Conservation (phyloP, 1,140 invertebrate genomes). For the Calosoma granatense region DNA sequence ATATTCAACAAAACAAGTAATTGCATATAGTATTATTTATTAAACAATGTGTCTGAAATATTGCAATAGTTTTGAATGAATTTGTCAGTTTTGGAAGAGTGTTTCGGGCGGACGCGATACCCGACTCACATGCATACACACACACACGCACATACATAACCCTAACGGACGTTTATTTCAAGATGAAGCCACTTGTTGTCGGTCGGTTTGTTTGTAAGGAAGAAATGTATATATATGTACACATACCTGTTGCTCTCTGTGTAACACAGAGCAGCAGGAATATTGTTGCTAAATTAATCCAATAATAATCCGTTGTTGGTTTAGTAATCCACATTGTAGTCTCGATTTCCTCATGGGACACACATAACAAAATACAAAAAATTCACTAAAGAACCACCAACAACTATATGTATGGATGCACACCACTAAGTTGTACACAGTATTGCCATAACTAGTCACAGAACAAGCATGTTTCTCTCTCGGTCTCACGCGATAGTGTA, state of each 20-base stretch:
- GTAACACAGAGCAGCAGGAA: constrained; percentile 17
- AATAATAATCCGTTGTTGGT: constrained; percentile 30
- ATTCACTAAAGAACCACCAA: constrained; percentile 11
- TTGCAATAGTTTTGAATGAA: no score
- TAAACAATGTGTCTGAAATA: no score
- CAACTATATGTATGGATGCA: constrained; percentile 9
- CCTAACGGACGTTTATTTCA: no score
- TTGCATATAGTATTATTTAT: no score
- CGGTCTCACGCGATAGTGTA: constrained; percentile 18
- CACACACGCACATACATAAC: no score
- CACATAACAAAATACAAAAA: constrained; percentile 18
- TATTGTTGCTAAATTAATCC: constrained; percentile 28
- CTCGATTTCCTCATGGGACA: constrained; percentile 32
- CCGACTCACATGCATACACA: no score
- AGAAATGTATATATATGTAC: no score
- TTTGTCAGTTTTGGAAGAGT: no score
- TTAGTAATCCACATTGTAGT: constrained; percentile 34
- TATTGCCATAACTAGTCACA: constrained; percentile 1
- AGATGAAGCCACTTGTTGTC: no score
- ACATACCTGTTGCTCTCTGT: constrained; percentile 23
- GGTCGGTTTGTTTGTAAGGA: no score
- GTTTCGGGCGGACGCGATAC: no score
- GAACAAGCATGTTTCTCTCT: neutral
- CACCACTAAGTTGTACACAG: constrained; percentile 19
- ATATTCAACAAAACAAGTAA: no score